Base-by-base conservation (phyloP, 2,113 vertebrate genomes). In the Festucalex cinctus region DNA sequence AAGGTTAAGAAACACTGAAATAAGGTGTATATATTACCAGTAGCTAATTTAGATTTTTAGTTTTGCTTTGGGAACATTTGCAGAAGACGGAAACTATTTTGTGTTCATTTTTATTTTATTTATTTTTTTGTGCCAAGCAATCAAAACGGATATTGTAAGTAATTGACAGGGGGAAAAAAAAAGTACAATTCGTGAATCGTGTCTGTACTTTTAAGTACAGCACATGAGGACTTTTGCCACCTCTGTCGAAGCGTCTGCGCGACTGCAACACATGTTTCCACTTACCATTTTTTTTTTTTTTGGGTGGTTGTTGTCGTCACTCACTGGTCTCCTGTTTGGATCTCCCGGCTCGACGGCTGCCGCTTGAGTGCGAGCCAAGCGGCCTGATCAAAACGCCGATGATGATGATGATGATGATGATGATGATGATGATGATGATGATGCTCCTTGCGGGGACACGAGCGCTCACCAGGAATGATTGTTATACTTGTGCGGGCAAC, bases 211-310 rank as follows among this genome's bases (percentile, higher is more conserved):
- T n/a, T n/a, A n/a, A 39, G 37, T 46, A 46, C 5, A 46, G 44
- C 44, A 46, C 5, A 14, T 19, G 44, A 46, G 16, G 1, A 19
- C 44, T 9, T 41, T 41, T 41, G 39, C 39, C 39, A 41, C 9
- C 9, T 41, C 39, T 41, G 10, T 12, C 39, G 56, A 81, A 58
- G 65, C 24, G 26, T 35, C 64, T 72, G 44, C 57, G 60, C 56
- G 5, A 41, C 65, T 36, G 61, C 12, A 75, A 73, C 80, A 79
- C 51, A 72, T 65, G 76, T 78, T 85, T 87, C 77, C 81, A 87
- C 88, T 87, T 83, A 90, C 88, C 88, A 89, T 88, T 74, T 63
- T 88, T 65, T 77, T 37, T 35, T n/a, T 20, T 12, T 9, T 9
- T n/a, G 19, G 3, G 9, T 6, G 6, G 46, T 22, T 9, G 54